Evolutionary conservation across 2,888 invertebrate species (phyloP), one percentile per base, ranked within the genome.

Genomic region (Blera fallax): DNA sequence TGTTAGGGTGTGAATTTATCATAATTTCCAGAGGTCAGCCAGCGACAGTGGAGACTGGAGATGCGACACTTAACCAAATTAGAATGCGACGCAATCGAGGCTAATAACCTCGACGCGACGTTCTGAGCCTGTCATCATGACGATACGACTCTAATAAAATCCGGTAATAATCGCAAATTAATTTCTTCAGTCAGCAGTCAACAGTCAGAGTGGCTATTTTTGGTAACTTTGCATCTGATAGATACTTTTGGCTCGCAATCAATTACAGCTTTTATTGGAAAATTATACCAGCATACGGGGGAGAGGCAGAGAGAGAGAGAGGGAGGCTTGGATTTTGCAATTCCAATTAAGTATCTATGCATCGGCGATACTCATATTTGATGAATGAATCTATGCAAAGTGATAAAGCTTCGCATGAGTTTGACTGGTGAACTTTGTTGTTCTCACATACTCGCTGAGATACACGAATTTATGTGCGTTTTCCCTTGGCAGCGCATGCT

Each of bases 1-100:
- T 70, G 45, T 50, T 18, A 6, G 69, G 48, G 76, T 70, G 76
- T 64, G 76, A 81, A 76, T 62, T 74, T 69, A 48, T 69, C 16
- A 62, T 64, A 54, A 54, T 67, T 52, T 45, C 40, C 45, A 21
- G 40, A 56, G 56, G 56, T 34, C 50, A 21, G 37, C 10, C 54
- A 32, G 5, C 14, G 29, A 8, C 8, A n/a, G n/a, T n/a, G 16
- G 8, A 69, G 11, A 14, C 11, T 34, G 34, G 11, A 11, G 27
- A 11, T 34, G 62, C 18, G 34, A 58, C n/a, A 50, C 52, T 67
- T 45, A 29, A 0, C 10, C 24, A 4, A 54, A 24, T 64, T 34
- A 43, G 5, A 40, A 32, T 11, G 27, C 0, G 21, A 21, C 52
- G 43, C 40, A 34, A 69, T 52, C 73, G 73, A 18, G 76, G 74